Conservation (phyloP, 2,113 vertebrate species). For the Sterna hirundo region DNA sequence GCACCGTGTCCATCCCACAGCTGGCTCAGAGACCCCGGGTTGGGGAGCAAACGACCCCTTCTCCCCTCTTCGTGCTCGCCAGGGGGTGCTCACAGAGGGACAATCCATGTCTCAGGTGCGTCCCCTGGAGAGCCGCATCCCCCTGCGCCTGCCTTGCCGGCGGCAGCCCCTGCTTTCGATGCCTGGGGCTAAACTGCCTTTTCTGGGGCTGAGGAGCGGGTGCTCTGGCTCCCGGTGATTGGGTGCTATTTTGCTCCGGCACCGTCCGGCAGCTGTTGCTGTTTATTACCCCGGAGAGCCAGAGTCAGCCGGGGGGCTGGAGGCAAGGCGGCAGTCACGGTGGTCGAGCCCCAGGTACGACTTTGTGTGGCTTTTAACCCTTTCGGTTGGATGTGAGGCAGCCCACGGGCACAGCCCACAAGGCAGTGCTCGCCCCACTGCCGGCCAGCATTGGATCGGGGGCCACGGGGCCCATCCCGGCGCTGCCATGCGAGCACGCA, state of each 20-base stretch:
- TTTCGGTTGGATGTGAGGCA: accelerated
- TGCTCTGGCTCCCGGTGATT: conserved; percentile 39
- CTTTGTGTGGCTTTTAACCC: neutral
- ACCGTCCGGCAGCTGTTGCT: conserved; percentile 68
- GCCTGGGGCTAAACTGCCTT: neutral
- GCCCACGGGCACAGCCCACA: accelerated
- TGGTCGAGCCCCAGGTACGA: neutral
- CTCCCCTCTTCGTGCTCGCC: neutral
- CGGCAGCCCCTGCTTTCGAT: neutral
- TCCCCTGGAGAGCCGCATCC: neutral
- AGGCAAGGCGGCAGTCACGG: neutral
- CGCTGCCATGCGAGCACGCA: accelerated
- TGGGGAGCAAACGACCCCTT: neutral
- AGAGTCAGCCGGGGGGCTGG: neutral
- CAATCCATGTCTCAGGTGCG: accelerated
- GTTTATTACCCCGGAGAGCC: conserved; percentile 28
- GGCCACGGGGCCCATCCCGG: accelerated
- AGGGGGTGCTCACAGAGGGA: accelerated
- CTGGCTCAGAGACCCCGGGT: accelerated
- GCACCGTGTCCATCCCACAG: accelerated
- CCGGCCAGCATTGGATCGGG: accelerated
- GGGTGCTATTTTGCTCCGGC: conserved; percentile 68
- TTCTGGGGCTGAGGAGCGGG: neutral
- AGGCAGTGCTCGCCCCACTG: accelerated
- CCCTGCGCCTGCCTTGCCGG: neutral